These are phyloP conservation scores for Pterostichus niger DNA, from an alignment of 2,888 invertebrate genomes.

Conservation along the genomic window DNA sequence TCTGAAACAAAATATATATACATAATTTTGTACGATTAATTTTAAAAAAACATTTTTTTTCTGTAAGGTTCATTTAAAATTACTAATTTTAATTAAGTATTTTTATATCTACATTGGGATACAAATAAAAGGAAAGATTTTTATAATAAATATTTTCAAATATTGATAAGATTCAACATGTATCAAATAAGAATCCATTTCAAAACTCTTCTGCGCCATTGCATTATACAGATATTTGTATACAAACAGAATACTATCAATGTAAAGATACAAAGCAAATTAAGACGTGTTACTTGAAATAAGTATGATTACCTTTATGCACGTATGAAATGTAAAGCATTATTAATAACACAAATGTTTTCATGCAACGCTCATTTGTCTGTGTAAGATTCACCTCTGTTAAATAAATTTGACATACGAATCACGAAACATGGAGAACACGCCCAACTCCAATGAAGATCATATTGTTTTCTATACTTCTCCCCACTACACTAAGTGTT, in stretches of 20 bases:
- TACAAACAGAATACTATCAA: slow-evolving; percentile 60
- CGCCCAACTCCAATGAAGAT: slow-evolving; percentile 56
- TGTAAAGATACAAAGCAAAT: slow-evolving; percentile 26
- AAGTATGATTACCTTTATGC: slow-evolving; percentile 51
- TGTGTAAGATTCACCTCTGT: slow-evolving; percentile 24
- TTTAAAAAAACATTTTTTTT: too few species aligned
- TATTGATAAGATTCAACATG: slow-evolving; percentile 17
- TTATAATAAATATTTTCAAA: slow-evolving; percentile 8
- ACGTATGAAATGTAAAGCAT: slow-evolving; percentile 47
- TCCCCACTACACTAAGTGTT: slow-evolving; percentile 9
- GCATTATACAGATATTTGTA: slow-evolving; percentile 51
- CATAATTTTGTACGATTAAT: too few species aligned
- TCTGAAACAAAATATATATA: slow-evolving; percentile 23
- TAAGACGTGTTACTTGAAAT: slow-evolving; percentile 12
- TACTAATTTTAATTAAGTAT: too few species aligned
- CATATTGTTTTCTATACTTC: slow-evolving; percentile 23
- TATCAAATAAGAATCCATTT: slow-evolving; percentile 63
- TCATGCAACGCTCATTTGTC: slow-evolving; percentile 37
- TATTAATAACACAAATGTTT: slow-evolving; percentile 48
- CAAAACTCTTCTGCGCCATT: slow-evolving; percentile 61
- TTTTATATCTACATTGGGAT: neutral
- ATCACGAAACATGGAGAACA: slow-evolving; percentile 49
- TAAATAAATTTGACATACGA: slow-evolving; percentile 59
- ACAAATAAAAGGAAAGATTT: slow-evolving; percentile 23
- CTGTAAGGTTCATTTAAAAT: neutral